These are phyloP conservation scores for Australoheros scitulus DNA, from an alignment of 2,113 vertebrate genomes.

Conservation along the genomic window DNA sequence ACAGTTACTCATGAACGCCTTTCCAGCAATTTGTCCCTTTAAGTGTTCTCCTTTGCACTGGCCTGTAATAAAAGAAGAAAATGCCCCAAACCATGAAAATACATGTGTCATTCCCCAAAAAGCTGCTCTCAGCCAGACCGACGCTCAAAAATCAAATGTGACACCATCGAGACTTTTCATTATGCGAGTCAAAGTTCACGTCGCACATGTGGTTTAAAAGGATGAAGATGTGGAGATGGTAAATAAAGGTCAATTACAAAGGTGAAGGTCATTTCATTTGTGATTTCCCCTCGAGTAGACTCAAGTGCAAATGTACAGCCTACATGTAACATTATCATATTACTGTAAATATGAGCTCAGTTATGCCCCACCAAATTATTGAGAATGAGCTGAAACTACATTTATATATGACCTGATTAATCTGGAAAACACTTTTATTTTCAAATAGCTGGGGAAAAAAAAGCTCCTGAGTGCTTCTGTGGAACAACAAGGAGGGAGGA, in stretches of 20 bases:
- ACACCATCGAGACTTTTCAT: neutral
- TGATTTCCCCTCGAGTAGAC: neutral
- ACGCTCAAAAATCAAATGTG: neutral
- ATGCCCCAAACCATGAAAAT: neutral
- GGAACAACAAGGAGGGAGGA: neutral
- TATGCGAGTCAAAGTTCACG: neutral
- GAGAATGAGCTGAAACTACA: neutral
- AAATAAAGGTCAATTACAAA: neutral
- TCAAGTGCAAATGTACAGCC: neutral
- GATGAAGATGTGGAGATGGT: neutral
- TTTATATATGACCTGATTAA: neutral
- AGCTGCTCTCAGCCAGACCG: neutral
- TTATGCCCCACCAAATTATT: neutral
- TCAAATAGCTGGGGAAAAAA: neutral
- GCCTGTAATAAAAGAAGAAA: conserved; percentile 4
- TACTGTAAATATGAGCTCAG: neutral
- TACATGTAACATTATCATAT: neutral
- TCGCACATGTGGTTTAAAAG: neutral
- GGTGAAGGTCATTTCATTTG: neutral
- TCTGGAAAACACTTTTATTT: neutral
- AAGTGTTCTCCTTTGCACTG: neutral
- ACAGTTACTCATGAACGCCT: neutral
- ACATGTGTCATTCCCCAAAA: neutral
- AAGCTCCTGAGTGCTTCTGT: neutral
- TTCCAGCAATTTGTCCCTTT: neutral